phyloP scores from a whole-genome alignment of 2,888 invertebrate genomes.

The Cryptocephalus primarius region DNA sequence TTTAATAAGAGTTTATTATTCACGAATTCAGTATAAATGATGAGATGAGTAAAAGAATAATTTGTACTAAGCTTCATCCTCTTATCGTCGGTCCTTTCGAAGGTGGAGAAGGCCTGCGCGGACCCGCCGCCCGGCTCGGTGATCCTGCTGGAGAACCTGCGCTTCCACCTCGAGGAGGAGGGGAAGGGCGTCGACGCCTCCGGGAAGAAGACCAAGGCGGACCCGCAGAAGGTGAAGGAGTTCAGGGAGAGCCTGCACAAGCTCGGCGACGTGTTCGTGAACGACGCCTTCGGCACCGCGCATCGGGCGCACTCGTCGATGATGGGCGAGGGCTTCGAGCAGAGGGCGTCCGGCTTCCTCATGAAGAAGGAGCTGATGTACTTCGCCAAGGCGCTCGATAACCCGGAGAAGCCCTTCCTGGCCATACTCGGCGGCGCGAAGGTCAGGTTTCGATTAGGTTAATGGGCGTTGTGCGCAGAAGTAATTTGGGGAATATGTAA shows the following conservation, averaged over 20 bases:
- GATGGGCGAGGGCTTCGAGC: constrained; percentile 84
- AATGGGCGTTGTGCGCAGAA: no score
- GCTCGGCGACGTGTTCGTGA: constrained; percentile 96
- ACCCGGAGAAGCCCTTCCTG: constrained; percentile 91
- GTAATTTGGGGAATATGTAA: no score
- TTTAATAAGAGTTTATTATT: no score
- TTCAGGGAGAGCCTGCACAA: constrained; percentile 85
- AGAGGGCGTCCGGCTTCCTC: constrained; percentile 91
- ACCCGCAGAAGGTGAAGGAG: constrained; percentile 67
- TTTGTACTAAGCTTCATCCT: no score
- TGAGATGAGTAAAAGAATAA: no score
- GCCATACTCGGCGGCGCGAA: constrained; percentile 99
- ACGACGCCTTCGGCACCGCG: constrained; percentile 98
- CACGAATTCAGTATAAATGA: no score
- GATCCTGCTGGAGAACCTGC: constrained; percentile 88
- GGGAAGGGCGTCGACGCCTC: constrained; percentile 88
- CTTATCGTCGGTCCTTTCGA: no score
- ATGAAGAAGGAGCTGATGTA: constrained; percentile 94
- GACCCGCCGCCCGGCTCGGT: constrained; percentile 79
- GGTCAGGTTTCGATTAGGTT: constrained; percentile 10
- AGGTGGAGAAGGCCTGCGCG: constrained; percentile 78
- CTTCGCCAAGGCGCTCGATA: constrained; percentile 94
- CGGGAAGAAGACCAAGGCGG: constrained; percentile 89
- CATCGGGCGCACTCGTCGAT: constrained; percentile 90
- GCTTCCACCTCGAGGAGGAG: constrained; percentile 96